Evolutionary conservation across 2,113 vertebrate genomes (phyloP), one percentile per base, ranked within the genome.

Genomic region (Sciurus niger): DNA sequence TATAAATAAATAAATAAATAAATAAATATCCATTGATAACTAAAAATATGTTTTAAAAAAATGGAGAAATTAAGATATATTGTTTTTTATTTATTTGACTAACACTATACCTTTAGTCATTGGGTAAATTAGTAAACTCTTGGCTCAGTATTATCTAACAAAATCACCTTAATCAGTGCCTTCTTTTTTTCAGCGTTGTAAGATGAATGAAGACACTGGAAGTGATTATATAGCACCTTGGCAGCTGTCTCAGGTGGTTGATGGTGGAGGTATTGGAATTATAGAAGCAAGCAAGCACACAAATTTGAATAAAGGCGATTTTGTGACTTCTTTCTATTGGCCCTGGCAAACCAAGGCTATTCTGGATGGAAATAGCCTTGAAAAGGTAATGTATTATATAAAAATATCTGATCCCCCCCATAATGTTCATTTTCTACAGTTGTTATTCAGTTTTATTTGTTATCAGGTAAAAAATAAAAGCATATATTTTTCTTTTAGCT

Each of bases 151-250:
- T 92, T 94, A 78, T 73, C 25, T 40, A 88, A 30, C 43, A 93
- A 40, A 84, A 79, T 63, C 73, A 63, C 68, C 43, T 70, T 85
- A 92, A 82, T 37, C 24, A 72, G 11, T 79, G 1, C 83, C 80
- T 89, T 91, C 32, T 96, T 48, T 97, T 85, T 96, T 98, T 28
- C 98, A 99, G 99, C 98, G 99, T 32, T 99, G 99, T 98, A 98
- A 99, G 53, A 99, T 99, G 99, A 99, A 99, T 63, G 99, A 99
- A 93, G 99, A 99, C 87, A 98, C 99, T 0, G 99, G 99, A 2
- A 88, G 97, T 1, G 99, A 99, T 30, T 99, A 99, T 92, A 72
- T 99, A 95, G 79, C 65, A 32, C 98, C 99, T 1, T 99, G 99
- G 99, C 98, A 98, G 97, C 97, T 99, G n/a, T 98, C 98, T 1